Evolutionary conservation across 2,797 vertebrate species (phyloP).

Genomic region (Astyanax mexicanus): DNA sequence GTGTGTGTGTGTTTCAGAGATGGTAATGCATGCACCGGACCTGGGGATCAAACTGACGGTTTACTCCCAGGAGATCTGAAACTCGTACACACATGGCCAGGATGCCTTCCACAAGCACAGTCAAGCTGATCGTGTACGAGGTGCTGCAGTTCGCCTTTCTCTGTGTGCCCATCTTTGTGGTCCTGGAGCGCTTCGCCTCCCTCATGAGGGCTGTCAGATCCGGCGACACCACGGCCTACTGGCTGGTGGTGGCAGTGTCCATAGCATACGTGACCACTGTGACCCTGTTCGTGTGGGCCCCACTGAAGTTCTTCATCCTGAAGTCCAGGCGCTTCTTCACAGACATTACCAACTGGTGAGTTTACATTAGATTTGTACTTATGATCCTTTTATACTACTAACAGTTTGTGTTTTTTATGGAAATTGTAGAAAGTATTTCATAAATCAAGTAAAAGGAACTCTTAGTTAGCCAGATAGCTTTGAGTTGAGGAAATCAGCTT

Average conservation of each 20-base stretch:
- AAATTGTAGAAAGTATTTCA: no score
- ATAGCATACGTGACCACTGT: slow-evolving; percentile 81
- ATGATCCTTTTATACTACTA: neutral
- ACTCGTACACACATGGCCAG: slow-evolving; percentile 26
- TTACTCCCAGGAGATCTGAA: slow-evolving; percentile 11
- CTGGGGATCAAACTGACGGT: slow-evolving; percentile 37
- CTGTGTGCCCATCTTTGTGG: slow-evolving; percentile 68
- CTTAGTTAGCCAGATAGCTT: no score
- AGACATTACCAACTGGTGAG: slow-evolving; percentile 82
- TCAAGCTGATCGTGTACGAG: slow-evolving; percentile 82
- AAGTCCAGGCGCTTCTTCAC: slow-evolving; percentile 67
- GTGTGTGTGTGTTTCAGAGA: slow-evolving; percentile 45
- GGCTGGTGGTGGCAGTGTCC: slow-evolving; percentile 82
- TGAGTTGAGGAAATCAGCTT: no score
- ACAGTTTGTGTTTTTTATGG: neutral
- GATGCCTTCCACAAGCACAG: slow-evolving; percentile 72
- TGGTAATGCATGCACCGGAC: slow-evolving; percentile 56
- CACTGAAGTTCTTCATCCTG: slow-evolving; percentile 80
- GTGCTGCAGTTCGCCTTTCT: slow-evolving; percentile 76
- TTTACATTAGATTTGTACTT: slow-evolving; percentile 35
- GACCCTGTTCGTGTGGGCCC: slow-evolving; percentile 86
- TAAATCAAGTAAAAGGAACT: no score
- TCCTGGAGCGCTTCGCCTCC: slow-evolving; percentile 74
- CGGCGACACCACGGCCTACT: slow-evolving; percentile 70
- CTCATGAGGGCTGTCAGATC: slow-evolving; percentile 58